Evolutionary conservation across 2,797 vertebrate species (phyloP).

Genomic region (Rhinella marina): DNA sequence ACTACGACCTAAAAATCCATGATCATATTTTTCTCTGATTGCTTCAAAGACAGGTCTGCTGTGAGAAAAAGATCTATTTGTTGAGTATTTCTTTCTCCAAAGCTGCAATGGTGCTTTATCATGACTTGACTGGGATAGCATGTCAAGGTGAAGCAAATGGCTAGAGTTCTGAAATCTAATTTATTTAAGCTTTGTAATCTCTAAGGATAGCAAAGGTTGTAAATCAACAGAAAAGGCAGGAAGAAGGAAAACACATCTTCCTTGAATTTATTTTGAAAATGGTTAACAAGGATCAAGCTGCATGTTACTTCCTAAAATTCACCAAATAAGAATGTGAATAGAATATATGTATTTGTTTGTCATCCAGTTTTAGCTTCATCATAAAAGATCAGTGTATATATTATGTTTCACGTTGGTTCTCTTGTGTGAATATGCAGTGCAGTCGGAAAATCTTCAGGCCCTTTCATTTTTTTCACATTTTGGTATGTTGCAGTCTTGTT

Average conservation of each 20-base stretch:
- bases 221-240: slow-evolving; percentile 61
- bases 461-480: too few species aligned
- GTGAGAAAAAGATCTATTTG: slow-evolving; percentile 60
- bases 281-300: slow-evolving; percentile 58
- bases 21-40: slow-evolving; percentile 56
- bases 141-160: slow-evolving; percentile 63
- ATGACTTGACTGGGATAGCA: slow-evolving; percentile 62
- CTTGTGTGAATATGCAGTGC: too few species aligned
- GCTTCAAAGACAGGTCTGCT: slow-evolving; percentile 55
- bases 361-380: background rate
- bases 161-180: slow-evolving; percentile 62
- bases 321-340: slow-evolving; percentile 20
- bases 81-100: slow-evolving; percentile 58
- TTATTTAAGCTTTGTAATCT: slow-evolving; percentile 64
- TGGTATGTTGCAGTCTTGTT: too few species aligned
- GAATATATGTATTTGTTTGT: slow-evolving; percentile 21
- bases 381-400: slow-evolving; percentile 3
- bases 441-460: too few species aligned
- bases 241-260: slow-evolving; percentile 38
- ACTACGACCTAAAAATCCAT: slow-evolving; percentile 54
- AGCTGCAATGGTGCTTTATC: slow-evolving; percentile 61
- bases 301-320: slow-evolving; percentile 14
- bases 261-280: slow-evolving; percentile 59
- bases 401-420: too few species aligned
- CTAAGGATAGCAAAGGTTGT: slow-evolving; percentile 63